Percentiles rank a stretch among this genome's conserved stretches.
These are phyloP conservation scores for Hypomecis punctinalis DNA, from an alignment of 2,888 invertebrate genomes.

Conservation along the genomic window DNA sequence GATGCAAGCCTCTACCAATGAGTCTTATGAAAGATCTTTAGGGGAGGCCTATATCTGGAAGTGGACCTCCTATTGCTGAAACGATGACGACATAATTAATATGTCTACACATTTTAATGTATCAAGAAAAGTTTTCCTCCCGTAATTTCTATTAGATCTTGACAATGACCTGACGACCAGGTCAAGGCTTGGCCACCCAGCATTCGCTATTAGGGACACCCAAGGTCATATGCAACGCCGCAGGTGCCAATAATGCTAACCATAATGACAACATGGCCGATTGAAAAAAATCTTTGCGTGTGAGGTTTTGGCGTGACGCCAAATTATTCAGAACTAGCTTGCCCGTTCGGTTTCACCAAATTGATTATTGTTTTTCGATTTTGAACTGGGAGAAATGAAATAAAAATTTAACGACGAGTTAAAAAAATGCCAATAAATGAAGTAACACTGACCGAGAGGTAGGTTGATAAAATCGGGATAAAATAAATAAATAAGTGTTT, in stretches of 20 bases:
- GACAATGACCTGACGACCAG: slow-evolving; percentile 63
- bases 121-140: not conserved
- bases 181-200: slow-evolving; percentile 57
- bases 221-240: slow-evolving; percentile 59
- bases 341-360: not conserved
- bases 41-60: no score
- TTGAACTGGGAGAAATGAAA: no score
- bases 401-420: no score
- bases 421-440: no score
- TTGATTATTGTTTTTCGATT: not conserved
- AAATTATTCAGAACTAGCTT: slow-evolving; percentile 33
- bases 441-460: no score
- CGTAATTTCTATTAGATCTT: slow-evolving; percentile 17
- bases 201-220: slow-evolving; percentile 46
- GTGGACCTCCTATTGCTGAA: no score
- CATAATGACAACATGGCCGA: slow-evolving; percentile 36
- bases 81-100: no score
- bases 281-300: slow-evolving; percentile 36
- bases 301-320: slow-evolving; percentile 35
- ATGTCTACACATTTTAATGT: no score
- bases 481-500: no score
- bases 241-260: slow-evolving; percentile 41
- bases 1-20: no score
- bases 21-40: no score
- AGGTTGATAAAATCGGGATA: no score